Evolutionary conservation across 2,797 vertebrate species (phyloP).

Genomic region (Anguilla marmorata): DNA sequence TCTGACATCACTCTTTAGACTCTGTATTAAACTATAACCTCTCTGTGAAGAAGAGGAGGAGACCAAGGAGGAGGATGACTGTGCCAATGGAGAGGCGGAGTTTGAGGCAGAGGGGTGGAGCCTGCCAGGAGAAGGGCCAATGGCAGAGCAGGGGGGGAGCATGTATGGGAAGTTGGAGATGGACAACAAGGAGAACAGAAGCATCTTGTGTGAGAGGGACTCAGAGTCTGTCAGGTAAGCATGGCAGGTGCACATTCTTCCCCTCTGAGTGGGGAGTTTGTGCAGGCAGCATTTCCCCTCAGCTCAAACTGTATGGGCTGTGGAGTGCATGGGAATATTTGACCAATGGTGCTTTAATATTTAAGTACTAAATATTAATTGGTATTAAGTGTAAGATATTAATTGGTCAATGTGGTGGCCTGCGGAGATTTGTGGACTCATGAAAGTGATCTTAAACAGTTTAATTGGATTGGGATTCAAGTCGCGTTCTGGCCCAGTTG

Average conservation of each 20-base stretch:
- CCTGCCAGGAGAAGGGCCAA: constrained; percentile 47
- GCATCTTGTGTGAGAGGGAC: constrained; percentile 60
- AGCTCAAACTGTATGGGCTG: not conserved
- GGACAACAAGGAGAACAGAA: constrained; percentile 69
- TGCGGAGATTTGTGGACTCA: not conserved
- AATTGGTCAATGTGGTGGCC: not conserved
- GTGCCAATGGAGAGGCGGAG: constrained; percentile 39
- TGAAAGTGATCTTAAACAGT: too few relatives aligned
- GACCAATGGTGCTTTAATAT: not conserved
- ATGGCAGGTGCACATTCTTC: not conserved
- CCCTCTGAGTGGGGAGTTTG: not conserved
- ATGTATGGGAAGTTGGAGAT: constrained; percentile 69
- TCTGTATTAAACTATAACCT: not conserved
- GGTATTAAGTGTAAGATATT: not conserved
- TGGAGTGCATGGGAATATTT: not conserved
- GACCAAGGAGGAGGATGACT: constrained; percentile 40
- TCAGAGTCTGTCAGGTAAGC: constrained; percentile 73
- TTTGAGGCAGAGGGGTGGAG: constrained; percentile 40
- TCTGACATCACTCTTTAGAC: not conserved
- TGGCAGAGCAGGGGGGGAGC: constrained; percentile 44
- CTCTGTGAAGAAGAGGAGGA: constrained; percentile 26
- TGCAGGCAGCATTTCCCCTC: not conserved
- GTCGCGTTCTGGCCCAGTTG: not conserved
- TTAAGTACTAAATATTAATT: not conserved
- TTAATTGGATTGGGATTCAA: not conserved